A percentile compares a stretch with the other conserved stretches of the same genome.
phyloP scores from a whole-genome alignment of 2,113 vertebrate species.

The Poeciliopsis retropinna region DNA sequence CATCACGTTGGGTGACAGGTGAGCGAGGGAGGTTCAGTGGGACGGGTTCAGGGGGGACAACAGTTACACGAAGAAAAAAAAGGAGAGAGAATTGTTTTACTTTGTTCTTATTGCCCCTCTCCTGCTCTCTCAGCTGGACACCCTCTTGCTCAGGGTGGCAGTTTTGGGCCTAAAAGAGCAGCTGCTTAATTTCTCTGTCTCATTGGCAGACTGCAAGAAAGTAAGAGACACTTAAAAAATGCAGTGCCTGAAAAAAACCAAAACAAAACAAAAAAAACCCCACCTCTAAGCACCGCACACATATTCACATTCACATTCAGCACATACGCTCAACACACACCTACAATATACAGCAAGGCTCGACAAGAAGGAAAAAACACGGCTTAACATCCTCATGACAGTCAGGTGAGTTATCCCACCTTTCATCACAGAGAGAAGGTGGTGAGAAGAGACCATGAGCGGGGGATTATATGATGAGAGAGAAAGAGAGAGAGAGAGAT shows the following conservation, averaged over 20 bases:
- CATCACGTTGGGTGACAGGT: conserved; percentile 51
- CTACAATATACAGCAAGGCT: conserved; percentile 27
- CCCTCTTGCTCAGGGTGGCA: conserved; percentile 55
- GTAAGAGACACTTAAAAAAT: conserved; percentile 69
- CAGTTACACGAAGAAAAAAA: conserved; percentile 36
- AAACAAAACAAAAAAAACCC: background rate
- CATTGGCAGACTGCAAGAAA: conserved; percentile 73
- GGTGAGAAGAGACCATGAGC: conserved; percentile 54
- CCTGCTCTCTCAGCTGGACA: conserved; percentile 66
- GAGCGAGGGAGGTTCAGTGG: conserved; percentile 43
- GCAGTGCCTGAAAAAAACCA: conserved; percentile 32
- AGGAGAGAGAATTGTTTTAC: conserved; percentile 65
- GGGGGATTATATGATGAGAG: conserved; percentile 24
- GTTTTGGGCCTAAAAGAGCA: conserved; percentile 65
- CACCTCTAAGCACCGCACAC: conserved; percentile 21
- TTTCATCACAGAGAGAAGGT: conserved; percentile 32
- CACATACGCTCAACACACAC: conserved; percentile 45
- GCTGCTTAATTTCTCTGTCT: conserved; percentile 64
- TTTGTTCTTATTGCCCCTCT: conserved; percentile 64
- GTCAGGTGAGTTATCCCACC: conserved; percentile 18
- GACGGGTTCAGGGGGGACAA: conserved; percentile 34
- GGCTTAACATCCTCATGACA: conserved; percentile 12
- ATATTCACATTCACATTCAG: conserved; percentile 11
- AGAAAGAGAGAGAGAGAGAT: conserved; percentile 40
- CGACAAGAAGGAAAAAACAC: conserved; percentile 30